Evolutionary conservation across 2,888 invertebrate species (phyloP).

Genomic region (Drosophila melanosoma): DNA sequence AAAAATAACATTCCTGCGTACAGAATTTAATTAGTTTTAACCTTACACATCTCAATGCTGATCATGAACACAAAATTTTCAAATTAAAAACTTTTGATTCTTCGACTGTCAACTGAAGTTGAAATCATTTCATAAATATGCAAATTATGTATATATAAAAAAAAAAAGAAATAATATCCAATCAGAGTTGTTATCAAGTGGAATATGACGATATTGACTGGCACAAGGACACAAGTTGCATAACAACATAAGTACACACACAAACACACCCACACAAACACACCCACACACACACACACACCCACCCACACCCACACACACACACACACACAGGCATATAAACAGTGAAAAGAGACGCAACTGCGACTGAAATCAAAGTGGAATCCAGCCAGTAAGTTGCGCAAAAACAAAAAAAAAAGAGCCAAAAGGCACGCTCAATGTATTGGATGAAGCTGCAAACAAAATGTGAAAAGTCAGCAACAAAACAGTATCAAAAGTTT

Average conservation of each 20-base stretch:
- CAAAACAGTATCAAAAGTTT: slow-evolving; percentile 72
- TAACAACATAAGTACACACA: slow-evolving; percentile 47
- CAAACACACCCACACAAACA: neutral
- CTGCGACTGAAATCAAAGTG: slow-evolving; percentile 66
- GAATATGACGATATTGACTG: slow-evolving; percentile 81
- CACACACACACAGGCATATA: neutral
- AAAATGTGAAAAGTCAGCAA: slow-evolving; percentile 51
- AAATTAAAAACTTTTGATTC: slow-evolving; percentile 60
- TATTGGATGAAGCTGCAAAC: slow-evolving; percentile 44
- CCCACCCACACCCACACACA: slow-evolving; percentile 7
- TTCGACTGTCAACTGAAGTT: slow-evolving; percentile 30
- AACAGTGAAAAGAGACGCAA: slow-evolving; percentile 1
- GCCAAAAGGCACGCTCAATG: slow-evolving; percentile 52
- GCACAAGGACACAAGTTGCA: slow-evolving; percentile 54
- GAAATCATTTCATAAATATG: slow-evolving; percentile 81
- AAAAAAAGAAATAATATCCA: slow-evolving; percentile 64
- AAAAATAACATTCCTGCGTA: slow-evolving; percentile 35
- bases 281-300: slow-evolving; percentile 7
- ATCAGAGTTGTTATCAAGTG: slow-evolving; percentile 84
- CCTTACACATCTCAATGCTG: slow-evolving; percentile 52
- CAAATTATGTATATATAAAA: slow-evolving; percentile 63
- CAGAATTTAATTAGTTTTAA: slow-evolving; percentile 72
- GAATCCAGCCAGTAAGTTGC: slow-evolving; percentile 46
- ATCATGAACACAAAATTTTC: slow-evolving; percentile 28
- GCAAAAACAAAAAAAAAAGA: slow-evolving; percentile 50